Conservation (phyloP, 2,797 vertebrate genomes). For the Anas flavirostris region DNA sequence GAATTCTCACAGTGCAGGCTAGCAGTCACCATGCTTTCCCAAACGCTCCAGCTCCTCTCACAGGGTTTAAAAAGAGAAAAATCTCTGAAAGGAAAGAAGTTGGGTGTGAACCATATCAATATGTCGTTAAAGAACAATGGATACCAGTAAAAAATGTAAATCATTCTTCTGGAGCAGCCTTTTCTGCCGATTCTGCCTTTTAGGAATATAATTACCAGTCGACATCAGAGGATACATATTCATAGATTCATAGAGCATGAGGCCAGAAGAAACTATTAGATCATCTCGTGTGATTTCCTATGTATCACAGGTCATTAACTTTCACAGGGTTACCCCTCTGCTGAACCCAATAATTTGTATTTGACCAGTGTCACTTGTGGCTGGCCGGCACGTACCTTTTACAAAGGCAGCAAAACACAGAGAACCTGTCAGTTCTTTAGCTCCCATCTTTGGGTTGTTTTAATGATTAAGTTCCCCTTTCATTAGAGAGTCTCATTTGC, state of each 20-base stretch:
- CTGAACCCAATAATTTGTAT: constrained; percentile 54
- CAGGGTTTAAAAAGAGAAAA: neutral
- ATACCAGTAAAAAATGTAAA: neutral
- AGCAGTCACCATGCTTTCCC: neutral
- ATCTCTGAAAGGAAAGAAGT: neutral
- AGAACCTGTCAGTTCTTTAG: neutral
- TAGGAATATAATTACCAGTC: constrained; percentile 43
- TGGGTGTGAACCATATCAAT: neutral
- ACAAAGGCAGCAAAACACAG: neutral
- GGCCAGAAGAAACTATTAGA: constrained; percentile 67
- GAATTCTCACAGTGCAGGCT: neutral
- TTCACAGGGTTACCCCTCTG: constrained; percentile 63
- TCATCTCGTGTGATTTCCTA: constrained; percentile 63
- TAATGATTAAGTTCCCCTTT: neutral
- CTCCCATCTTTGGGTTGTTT: neutral
- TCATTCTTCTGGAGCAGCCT: neutral
- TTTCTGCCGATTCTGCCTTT: neutral
- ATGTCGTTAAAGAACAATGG: neutral
- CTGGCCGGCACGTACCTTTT: neutral
- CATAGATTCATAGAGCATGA: constrained; percentile 37
- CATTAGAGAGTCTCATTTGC: neutral
- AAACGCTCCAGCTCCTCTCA: neutral
- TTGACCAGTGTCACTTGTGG: neutral
- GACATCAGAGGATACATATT: constrained; percentile 53
- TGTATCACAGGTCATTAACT: constrained; percentile 66